Evolutionary conservation across 1,140 invertebrate species (phyloP).

Genomic region (Drosophila rufa): DNA sequence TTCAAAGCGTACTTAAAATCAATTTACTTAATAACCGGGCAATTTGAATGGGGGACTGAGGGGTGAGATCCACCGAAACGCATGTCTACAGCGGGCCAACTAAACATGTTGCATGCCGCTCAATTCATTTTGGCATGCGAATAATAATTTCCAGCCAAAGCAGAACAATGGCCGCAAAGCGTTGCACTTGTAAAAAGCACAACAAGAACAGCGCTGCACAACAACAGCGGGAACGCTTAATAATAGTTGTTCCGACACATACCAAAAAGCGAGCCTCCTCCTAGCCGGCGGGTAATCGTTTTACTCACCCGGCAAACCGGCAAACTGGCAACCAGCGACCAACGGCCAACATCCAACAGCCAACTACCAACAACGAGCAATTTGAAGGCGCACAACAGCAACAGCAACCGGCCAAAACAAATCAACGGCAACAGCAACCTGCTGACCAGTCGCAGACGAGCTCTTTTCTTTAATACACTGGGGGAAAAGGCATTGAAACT

Average conservation of each 20-base stretch:
- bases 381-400: constrained; percentile 66
- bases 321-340: constrained; percentile 55
- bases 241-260: constrained; percentile 84
- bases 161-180: constrained; percentile 79
- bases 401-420: constrained; percentile 54
- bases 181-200: constrained; percentile 53
- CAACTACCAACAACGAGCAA: constrained; percentile 37
- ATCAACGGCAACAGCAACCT: constrained; percentile 71
- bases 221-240: constrained; percentile 61
- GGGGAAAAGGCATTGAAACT: constrained; percentile 1
- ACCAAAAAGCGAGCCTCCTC: constrained; percentile 66
- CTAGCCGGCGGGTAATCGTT: constrained; percentile 82
- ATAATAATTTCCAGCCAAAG: constrained; percentile 80
- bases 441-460: constrained; percentile 64
- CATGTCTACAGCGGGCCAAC: constrained; percentile 41
- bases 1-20: constrained; percentile 84
- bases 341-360: constrained; percentile 2
- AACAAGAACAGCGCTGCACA: constrained; percentile 31
- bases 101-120: constrained; percentile 81
- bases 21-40: constrained; percentile 84
- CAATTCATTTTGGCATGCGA: constrained; percentile 83
- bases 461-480: constrained; percentile 18
- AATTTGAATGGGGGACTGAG: constrained; percentile 59
- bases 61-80: constrained; percentile 16
- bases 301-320: constrained; percentile 77